These are phyloP conservation scores for Etheostoma nigrum DNA, from an alignment of 2,797 vertebrate species.

Conservation along the genomic window DNA sequence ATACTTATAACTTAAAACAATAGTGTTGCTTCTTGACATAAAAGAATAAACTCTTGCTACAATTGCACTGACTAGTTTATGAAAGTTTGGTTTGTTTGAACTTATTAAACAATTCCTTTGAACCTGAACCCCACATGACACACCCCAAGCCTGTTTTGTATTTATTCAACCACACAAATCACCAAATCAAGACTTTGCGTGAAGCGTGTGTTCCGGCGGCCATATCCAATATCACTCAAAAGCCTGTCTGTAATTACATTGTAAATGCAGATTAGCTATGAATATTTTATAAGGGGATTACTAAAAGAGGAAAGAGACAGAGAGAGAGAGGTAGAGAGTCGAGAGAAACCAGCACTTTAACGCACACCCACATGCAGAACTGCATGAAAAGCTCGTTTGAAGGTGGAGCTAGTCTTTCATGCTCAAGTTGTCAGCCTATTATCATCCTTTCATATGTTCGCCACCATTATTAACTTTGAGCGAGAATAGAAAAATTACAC, in stretches of 20 bases:
- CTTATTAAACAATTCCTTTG: slow-evolving; percentile 20
- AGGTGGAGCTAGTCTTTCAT: slow-evolving; percentile 81
- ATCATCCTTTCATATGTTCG: slow-evolving; percentile 85
- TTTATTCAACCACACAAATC: slow-evolving; percentile 70
- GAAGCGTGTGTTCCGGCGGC: slow-evolving; percentile 64
- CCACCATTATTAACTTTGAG: slow-evolving; percentile 80
- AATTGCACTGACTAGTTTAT: not conserved
- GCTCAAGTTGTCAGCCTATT: slow-evolving; percentile 81
- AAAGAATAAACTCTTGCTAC: not conserved
- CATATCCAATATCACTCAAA: slow-evolving; percentile 80
- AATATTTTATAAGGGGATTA: slow-evolving; percentile 86
- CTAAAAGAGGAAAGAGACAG: slow-evolving; percentile 79
- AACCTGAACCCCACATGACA: slow-evolving; percentile 21
- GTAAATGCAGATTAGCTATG: slow-evolving; percentile 86
- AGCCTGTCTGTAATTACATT: slow-evolving; percentile 82
- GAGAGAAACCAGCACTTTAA: slow-evolving; percentile 72
- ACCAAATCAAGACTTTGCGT: slow-evolving; percentile 74
- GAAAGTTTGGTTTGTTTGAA: slow-evolving; percentile 17
- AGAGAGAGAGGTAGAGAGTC: slow-evolving; percentile 58
- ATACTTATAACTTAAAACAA: not conserved
- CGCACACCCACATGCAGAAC: slow-evolving; percentile 74
- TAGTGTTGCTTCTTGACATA: not conserved
- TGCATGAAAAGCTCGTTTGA: slow-evolving; percentile 81
- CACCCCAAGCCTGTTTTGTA: slow-evolving; percentile 39
- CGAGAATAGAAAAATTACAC: slow-evolving; percentile 68